Conservation (phyloP, 1,140 invertebrate species). For the Lysiphlebus fabarum region DNA sequence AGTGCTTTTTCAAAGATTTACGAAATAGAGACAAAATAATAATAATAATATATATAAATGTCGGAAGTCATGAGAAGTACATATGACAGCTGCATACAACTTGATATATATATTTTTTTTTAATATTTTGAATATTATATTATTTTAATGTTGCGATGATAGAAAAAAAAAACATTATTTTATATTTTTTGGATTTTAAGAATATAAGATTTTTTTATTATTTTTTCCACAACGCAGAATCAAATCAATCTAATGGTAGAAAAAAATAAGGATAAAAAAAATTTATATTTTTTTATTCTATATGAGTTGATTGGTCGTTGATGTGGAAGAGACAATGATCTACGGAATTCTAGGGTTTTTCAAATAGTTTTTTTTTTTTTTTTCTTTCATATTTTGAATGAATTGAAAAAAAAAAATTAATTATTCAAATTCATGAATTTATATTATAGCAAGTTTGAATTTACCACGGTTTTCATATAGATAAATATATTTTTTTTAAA, state of each 20-base stretch:
- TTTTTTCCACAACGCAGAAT: not conserved
- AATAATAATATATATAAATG: conserved; percentile 19
- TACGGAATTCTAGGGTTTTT: conserved; percentile 18
- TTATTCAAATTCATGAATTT: conserved; percentile 33
- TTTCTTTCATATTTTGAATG: conserved; percentile 5
- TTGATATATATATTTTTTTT: conserved; percentile 1
- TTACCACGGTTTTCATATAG: not conserved
- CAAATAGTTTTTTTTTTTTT: too few species aligned
- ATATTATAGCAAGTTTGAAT: not conserved
- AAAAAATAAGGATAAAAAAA: too few species aligned
- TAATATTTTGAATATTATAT: conserved; percentile 4
- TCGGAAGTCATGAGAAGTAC: conserved; percentile 25
- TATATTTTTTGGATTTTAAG: not conserved
- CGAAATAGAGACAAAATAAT: not conserved
- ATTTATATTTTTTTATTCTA: too few species aligned
- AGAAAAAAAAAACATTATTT: not conserved
- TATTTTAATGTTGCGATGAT: not conserved
- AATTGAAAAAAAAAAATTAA: conserved; percentile 37
- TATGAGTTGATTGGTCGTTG: too few species aligned
- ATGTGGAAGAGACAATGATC: conserved; percentile 9
- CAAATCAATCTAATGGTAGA: not conserved
- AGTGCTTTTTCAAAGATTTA: conserved; percentile 23
- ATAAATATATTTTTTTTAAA: too few species aligned
- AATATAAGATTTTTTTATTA: not conserved
- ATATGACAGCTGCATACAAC: conserved; percentile 24